These are phyloP conservation scores for Stomorhina lunata DNA, from an alignment of 2,888 invertebrate species.

Conservation along the genomic window DNA sequence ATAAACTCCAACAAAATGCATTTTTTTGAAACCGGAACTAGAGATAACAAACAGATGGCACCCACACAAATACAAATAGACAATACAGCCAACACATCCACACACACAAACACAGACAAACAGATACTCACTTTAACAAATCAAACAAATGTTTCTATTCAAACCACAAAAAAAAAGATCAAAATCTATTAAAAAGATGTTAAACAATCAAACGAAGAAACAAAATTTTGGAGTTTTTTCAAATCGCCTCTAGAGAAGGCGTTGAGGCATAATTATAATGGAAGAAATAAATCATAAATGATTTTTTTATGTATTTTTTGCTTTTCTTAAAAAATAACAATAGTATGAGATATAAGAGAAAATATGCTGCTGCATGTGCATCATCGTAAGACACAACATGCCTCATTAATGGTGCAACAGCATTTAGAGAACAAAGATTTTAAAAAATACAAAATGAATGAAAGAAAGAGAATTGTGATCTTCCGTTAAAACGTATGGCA, in stretches of 20 bases:
- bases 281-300: conserved; percentile 9
- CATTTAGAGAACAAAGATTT: too few relatives aligned
- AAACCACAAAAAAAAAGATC: conserved; percentile 47
- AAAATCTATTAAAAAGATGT: conserved; percentile 59
- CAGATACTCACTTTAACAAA: too few relatives aligned
- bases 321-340: neutral
- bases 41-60: conserved; percentile 61
- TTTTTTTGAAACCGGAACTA: conserved; percentile 61
- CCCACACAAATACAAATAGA: conserved; percentile 29
- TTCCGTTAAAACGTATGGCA: conserved; percentile 47
- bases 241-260: conserved; percentile 36
- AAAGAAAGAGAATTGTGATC: neutral
- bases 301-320: too few relatives aligned
- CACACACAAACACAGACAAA: conserved; percentile 3
- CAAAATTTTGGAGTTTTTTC: neutral
- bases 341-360: neutral
- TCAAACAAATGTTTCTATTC: conserved; percentile 54
- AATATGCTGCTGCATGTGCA: conserved; percentile 13
- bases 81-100: conserved; percentile 2
- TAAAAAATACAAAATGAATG: neutral
- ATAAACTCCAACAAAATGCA: conserved; percentile 40
- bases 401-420: neutral
- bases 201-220: conserved; percentile 33
- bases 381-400: too few relatives aligned
- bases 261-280: conserved; percentile 37